A percentile compares a stretch with the other conserved stretches of the same genome.
phyloP scores from a whole-genome alignment of 2,113 vertebrate genomes.

The Lipophrys pholis region DNA sequence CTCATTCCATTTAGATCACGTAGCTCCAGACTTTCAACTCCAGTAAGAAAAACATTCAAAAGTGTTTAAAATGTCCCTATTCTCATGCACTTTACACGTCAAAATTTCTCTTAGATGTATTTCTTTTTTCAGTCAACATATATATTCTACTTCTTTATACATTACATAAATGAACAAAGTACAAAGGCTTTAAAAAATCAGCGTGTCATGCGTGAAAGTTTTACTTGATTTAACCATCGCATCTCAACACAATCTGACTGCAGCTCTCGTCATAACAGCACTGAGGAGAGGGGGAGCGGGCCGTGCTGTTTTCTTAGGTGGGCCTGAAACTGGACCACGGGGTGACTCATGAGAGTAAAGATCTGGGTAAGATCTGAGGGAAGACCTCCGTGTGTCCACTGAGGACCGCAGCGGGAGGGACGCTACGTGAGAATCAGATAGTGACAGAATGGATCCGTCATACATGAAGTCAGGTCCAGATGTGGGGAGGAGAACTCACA shows the following conservation, averaged over 20 bases:
- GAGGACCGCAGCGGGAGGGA: constrained; percentile 22
- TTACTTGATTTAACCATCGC: not conserved
- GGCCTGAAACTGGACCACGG: constrained; percentile 52
- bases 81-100: too few relatives aligned
- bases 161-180: too few relatives aligned
- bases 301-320: constrained; percentile 23
- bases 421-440: not conserved
- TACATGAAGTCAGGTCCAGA: constrained; percentile 55
- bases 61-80: too few relatives aligned
- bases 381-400: constrained; percentile 53
- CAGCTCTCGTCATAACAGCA: constrained; percentile 1
- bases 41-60: too few relatives aligned
- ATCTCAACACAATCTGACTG: not conserved
- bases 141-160: too few relatives aligned
- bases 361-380: constrained; percentile 56
- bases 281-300: not conserved
- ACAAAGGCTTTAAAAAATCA: too few relatives aligned
- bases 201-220: too few relatives aligned
- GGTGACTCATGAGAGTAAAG: constrained; percentile 56
- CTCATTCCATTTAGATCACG: too few relatives aligned
- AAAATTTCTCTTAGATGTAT: too few relatives aligned
- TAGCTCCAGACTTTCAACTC: too few relatives aligned
- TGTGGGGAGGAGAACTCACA: constrained; percentile 40
- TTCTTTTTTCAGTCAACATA: too few relatives aligned
- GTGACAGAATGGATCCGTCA: constrained; percentile 22